A percentile compares a stretch with the other conserved stretches of the same genome.
phyloP scores from a whole-genome alignment of 2,888 invertebrate species.

The Caenorhabditis afra region DNA sequence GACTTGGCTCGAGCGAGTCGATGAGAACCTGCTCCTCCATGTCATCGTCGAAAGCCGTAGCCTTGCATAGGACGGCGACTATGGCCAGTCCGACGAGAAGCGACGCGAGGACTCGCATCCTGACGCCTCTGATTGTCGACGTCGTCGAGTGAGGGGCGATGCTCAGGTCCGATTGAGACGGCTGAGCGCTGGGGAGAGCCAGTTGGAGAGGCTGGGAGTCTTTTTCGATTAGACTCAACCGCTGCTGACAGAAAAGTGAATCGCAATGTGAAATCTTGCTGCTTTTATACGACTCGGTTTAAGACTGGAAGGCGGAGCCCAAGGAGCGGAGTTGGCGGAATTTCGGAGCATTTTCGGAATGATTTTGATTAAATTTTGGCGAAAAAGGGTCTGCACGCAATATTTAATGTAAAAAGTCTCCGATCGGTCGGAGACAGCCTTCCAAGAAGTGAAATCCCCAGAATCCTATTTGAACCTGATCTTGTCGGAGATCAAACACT shows the following conservation, averaged over 20 bases:
- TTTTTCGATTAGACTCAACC: no score
- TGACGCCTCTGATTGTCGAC: no score
- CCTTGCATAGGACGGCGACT: not conserved
- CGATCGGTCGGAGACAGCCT: no score
- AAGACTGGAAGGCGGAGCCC: conserved; percentile 23
- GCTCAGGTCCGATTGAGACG: no score
- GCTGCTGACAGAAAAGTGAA: no score
- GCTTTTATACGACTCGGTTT: no score
- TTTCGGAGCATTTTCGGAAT: conserved; percentile 1
- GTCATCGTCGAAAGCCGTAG: not conserved
- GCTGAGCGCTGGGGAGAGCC: no score
- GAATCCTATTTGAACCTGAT: not conserved
- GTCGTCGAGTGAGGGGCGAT: no score
- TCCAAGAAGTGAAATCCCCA: not conserved
- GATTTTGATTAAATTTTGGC: not conserved
- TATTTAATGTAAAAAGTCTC: not conserved
- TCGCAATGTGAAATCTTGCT: no score
- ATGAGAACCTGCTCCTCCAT: not conserved
- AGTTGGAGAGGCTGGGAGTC: no score
- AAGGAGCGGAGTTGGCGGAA: conserved; percentile 16
- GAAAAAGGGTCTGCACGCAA: conserved; percentile 17
- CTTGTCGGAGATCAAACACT: no score
- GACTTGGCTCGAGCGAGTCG: not conserved
- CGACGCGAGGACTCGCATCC: not conserved
- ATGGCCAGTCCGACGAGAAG: not conserved